phyloP scores from a whole-genome alignment of 2,797 vertebrate genomes.

The Spinus olivaceus region DNA sequence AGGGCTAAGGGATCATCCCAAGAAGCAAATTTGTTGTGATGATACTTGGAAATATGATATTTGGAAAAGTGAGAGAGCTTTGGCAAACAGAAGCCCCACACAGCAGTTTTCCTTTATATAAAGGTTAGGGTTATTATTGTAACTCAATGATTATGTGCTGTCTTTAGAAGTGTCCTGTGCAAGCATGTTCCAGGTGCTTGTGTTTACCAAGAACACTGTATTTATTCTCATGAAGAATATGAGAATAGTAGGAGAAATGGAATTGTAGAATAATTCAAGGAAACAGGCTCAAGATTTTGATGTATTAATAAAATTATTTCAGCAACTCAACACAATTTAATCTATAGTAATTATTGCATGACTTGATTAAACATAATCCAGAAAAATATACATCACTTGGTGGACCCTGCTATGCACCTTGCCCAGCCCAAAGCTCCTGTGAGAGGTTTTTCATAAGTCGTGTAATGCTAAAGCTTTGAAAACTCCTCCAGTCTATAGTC shows the following conservation, averaged over 20 bases:
- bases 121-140: not conserved
- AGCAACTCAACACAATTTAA: not conserved
- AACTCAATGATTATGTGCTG: not conserved
- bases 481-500: not conserved
- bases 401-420: not conserved
- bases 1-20: not conserved
- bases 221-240: conserved; percentile 3
- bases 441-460: conserved; percentile 13
- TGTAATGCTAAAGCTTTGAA: conserved; percentile 22
- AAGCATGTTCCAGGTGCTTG: conserved; percentile 5
- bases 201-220: not conserved
- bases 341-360: not conserved
- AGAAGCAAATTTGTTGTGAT: not conserved
- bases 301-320: conserved; percentile 32
- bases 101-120: not conserved
- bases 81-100: not conserved
- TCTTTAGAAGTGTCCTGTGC: not conserved
- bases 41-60: not conserved
- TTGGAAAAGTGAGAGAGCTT: conserved; percentile 37
- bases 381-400: not conserved
- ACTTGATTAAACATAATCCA: conserved; percentile 44
- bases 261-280: not conserved
- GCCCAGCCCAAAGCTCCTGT: not conserved
- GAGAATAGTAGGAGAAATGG: not conserved
- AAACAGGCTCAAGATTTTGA: conserved; percentile 11